phyloP scores from a whole-genome alignment of 1,140 invertebrate genomes.

The Sycophila sp. region DNA sequence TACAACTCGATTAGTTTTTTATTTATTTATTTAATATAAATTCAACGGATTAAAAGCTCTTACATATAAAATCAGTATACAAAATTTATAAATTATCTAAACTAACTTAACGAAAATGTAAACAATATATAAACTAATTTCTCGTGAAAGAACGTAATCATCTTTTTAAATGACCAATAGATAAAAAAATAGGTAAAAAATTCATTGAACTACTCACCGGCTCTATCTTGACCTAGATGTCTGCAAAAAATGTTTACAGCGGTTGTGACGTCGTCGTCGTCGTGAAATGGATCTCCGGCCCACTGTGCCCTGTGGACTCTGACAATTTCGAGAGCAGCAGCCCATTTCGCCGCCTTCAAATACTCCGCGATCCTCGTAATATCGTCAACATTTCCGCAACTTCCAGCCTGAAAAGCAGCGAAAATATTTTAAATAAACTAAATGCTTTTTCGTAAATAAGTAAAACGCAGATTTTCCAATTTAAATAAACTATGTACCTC shows the following conservation, averaged over 20 bases:
- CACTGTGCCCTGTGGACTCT: slow-evolving; percentile 72
- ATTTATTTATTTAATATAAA: too few species aligned
- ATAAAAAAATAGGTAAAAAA: too few species aligned
- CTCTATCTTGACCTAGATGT: slow-evolving; percentile 74
- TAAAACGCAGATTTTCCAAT: background rate
- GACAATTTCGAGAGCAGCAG: slow-evolving; percentile 72
- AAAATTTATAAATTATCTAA: background rate
- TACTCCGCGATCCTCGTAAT: slow-evolving; percentile 71
- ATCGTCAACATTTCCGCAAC: slow-evolving; percentile 61
- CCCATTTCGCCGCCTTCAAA: slow-evolving; percentile 73
- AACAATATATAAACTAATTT: background rate
- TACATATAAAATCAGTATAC: background rate
- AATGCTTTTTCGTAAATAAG: background rate
- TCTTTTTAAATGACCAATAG: too few species aligned
- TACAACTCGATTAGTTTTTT: background rate
- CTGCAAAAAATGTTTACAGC: slow-evolving; percentile 78
- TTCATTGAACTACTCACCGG: slow-evolving; percentile 68
- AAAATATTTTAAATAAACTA: background rate
- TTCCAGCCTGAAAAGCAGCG: too few species aligned
- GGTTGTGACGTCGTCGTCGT: slow-evolving; percentile 72
- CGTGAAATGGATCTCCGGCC: slow-evolving; percentile 70
- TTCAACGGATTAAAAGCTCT: too few species aligned
- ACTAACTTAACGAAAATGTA: background rate
- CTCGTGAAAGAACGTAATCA: background rate
- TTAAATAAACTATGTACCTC: slow-evolving; percentile 18